phyloP scores from a whole-genome alignment of 1,140 invertebrate genomes.

The Diorhabda carinulata region DNA sequence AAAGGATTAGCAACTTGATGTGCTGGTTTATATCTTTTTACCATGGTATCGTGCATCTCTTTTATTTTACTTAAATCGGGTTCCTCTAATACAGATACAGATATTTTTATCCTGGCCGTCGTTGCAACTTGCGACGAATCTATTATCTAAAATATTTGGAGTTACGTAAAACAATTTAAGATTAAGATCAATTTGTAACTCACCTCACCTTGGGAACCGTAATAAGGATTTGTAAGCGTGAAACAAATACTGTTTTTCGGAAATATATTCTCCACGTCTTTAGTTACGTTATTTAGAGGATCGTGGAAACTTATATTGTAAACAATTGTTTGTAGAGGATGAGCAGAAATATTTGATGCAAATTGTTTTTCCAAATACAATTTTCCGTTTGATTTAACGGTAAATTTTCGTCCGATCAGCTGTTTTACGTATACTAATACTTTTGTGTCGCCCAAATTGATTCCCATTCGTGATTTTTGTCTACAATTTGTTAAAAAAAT shows the following conservation, averaged over 20 bases:
- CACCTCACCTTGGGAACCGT: slow-evolving; percentile 74
- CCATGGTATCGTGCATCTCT: slow-evolving; percentile 39
- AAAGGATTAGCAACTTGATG: slow-evolving; percentile 37
- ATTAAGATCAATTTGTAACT: slow-evolving; percentile 5
- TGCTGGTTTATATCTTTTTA: slow-evolving; percentile 43
- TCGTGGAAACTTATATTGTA: slow-evolving; percentile 56
- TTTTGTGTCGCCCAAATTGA: slow-evolving; percentile 69
- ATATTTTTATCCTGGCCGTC: slow-evolving; percentile 46
- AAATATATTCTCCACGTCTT: slow-evolving; percentile 67
- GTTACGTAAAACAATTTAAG: background rate
- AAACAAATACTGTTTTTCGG: slow-evolving; percentile 64
- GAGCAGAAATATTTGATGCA: slow-evolving; percentile 53
- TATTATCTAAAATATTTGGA: slow-evolving; percentile 35
- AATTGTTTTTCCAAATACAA: slow-evolving; percentile 70
- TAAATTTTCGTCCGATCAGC: slow-evolving; percentile 64
- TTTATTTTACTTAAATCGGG: slow-evolving; percentile 46
- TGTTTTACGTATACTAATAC: slow-evolving; percentile 70
- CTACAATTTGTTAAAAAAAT: slow-evolving; percentile 47
- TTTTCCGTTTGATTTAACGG: slow-evolving; percentile 52
- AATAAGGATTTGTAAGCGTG: slow-evolving; percentile 73
- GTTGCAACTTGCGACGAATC: slow-evolving; percentile 44
- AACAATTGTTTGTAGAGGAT: slow-evolving; percentile 68
- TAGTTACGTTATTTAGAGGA: slow-evolving; percentile 38
- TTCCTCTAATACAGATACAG: slow-evolving; percentile 44
- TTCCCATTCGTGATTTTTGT: slow-evolving; percentile 62